Conservation (phyloP, 1,140 invertebrate species). For the Drosophila sproati region DNA sequence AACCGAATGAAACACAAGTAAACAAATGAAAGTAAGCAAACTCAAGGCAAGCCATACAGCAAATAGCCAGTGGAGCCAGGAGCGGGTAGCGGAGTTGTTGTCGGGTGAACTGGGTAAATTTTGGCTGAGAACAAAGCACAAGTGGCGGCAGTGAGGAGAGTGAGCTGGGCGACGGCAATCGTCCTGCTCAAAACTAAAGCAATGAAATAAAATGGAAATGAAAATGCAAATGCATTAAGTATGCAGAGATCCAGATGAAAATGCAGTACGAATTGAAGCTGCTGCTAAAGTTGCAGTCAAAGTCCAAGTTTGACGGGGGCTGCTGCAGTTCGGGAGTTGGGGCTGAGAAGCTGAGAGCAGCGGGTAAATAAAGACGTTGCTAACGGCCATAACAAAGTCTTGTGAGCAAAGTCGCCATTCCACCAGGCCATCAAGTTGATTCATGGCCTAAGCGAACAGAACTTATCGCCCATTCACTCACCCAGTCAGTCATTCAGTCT, state of each 20-base stretch:
- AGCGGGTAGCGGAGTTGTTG: not conserved
- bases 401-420: conserved; percentile 21
- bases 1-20: conserved; percentile 82
- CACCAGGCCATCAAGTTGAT: conserved; percentile 66
- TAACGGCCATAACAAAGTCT: conserved; percentile 75
- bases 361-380: conserved; percentile 70
- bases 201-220: conserved; percentile 78
- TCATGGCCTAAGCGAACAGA: conserved; percentile 45
- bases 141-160: conserved; percentile 6
- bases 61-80: conserved; percentile 47
- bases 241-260: conserved; percentile 48
- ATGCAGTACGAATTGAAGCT: conserved; percentile 25
- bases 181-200: conserved; percentile 66
- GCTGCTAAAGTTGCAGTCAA: conserved; percentile 15
- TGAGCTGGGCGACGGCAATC: too few relatives aligned
- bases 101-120: conserved; percentile 5
- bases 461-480: conserved; percentile 50
- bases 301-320: not conserved
- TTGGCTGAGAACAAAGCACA: conserved; percentile 24
- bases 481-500: conserved; percentile 21
- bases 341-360: not conserved
- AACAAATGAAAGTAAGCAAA: conserved; percentile 80
- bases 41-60: conserved; percentile 70
- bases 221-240: conserved; percentile 80
- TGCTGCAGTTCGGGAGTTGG: conserved; percentile 4